phyloP scores from a whole-genome alignment of 2,113 vertebrate species.

The Apus apus region DNA sequence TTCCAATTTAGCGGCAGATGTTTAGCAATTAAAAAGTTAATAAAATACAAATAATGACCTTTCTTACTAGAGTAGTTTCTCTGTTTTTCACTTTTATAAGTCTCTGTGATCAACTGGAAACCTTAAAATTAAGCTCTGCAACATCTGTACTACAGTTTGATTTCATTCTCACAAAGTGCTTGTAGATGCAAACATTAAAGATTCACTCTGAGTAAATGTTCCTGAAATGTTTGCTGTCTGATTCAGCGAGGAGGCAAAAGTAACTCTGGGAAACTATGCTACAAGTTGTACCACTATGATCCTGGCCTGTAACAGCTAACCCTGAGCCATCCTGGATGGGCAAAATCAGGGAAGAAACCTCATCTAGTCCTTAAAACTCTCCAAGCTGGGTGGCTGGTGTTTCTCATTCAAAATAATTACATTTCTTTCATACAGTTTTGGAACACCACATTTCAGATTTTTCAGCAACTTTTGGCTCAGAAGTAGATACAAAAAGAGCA shows the following conservation, averaged over 20 bases:
- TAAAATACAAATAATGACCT: constrained; percentile 38
- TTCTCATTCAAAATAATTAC: background rate
- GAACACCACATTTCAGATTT: background rate
- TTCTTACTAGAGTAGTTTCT: background rate
- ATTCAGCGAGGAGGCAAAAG: background rate
- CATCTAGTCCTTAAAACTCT: background rate
- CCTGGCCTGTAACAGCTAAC: background rate
- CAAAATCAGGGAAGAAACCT: background rate
- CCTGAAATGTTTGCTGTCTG: background rate
- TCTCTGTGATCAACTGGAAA: background rate
- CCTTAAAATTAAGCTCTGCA: background rate
- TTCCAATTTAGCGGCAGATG: background rate
- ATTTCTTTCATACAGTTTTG: background rate
- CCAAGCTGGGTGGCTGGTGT: background rate
- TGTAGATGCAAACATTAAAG: background rate
- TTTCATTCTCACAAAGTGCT: background rate
- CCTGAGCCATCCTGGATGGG: background rate
- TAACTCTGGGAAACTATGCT: background rate
- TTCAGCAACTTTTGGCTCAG: background rate
- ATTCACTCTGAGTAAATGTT: background rate
- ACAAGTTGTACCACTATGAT: background rate
- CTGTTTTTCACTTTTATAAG: background rate
- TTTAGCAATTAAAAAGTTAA: constrained; percentile 19
- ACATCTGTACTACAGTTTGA: background rate
- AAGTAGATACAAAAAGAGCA: background rate